These are phyloP conservation scores for Iguana delicatissima DNA, from an alignment of 2,797 vertebrate genomes.

Conservation along the genomic window DNA sequence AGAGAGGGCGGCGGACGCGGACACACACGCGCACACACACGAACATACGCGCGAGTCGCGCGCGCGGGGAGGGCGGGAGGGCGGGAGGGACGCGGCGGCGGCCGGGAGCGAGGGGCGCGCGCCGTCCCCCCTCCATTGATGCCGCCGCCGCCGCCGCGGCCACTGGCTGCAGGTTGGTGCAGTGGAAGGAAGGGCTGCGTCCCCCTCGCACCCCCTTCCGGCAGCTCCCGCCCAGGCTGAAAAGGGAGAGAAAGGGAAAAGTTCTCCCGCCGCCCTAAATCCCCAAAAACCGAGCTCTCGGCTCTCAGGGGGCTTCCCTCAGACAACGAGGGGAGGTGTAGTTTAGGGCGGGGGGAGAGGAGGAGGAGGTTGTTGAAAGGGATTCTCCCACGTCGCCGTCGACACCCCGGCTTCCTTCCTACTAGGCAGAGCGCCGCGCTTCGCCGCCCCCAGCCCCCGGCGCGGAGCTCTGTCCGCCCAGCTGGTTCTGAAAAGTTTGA, in stretches of 20 bases:
- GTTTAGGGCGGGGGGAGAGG: neutral
- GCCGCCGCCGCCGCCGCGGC: constrained; percentile 23
- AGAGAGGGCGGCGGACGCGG: neutral
- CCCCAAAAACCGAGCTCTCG: neutral
- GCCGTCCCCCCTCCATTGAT: constrained; percentile 16
- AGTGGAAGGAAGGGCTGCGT: constrained; percentile 61
- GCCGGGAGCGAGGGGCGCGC: neutral
- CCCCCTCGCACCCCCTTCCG: neutral
- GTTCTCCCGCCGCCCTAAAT: neutral
- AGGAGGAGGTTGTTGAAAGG: neutral
- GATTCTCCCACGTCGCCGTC: neutral
- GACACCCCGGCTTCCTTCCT: neutral
- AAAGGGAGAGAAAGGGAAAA: neutral
- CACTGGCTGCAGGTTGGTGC: constrained; percentile 75
- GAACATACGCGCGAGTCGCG: neutral
- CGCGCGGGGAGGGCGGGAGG: neutral
- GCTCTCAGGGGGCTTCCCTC: neutral
- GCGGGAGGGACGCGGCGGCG: constrained; percentile 26
- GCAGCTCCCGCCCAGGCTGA: neutral
- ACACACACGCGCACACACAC: neutral
- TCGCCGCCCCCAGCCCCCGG: too few species aligned
- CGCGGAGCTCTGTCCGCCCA: too few species aligned
- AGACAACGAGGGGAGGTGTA: too few species aligned
- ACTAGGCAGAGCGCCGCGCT: neutral
- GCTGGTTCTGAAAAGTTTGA: neutral